Percentiles rank a stretch among this genome's conserved stretches.
Evolutionary conservation across 2,113 vertebrate genomes (phyloP).

Genomic region (Pedionomus torquatus): DNA sequence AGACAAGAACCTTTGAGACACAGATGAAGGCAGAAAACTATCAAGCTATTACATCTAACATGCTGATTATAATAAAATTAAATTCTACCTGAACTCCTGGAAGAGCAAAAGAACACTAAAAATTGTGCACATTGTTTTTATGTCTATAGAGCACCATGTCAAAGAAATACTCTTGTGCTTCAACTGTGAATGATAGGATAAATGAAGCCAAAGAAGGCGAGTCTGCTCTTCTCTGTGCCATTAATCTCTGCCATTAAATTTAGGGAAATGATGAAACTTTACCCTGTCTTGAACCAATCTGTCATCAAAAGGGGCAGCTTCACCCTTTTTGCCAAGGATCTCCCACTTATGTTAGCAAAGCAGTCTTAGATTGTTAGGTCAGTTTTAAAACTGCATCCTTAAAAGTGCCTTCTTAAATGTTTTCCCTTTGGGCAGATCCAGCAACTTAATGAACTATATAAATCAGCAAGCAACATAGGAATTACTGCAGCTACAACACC

Average conservation of each 20-base stretch:
- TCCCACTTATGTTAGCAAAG: neutral
- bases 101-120: neutral
- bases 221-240: neutral
- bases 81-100: neutral
- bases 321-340: neutral
- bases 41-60: neutral
- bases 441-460: neutral
- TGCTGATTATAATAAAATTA: neutral
- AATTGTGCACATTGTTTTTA: neutral
- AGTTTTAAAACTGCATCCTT: neutral
- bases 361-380: neutral
- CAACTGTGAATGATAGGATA: neutral
- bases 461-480: neutral
- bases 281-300: neutral
- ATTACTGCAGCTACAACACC: neutral
- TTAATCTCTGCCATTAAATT: neutral
- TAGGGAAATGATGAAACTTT: neutral
- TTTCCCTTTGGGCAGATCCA: neutral
- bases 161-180: neutral
- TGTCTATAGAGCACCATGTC: neutral
- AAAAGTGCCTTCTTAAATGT: neutral
- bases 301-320: neutral
- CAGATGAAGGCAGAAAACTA: neutral
- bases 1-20: neutral
- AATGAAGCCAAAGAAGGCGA: neutral